Percentiles rank a stretch among this genome's conserved stretches.
These are phyloP conservation scores for Borostomias antarcticus DNA, from an alignment of 2,797 vertebrate genomes.

Conservation along the genomic window DNA sequence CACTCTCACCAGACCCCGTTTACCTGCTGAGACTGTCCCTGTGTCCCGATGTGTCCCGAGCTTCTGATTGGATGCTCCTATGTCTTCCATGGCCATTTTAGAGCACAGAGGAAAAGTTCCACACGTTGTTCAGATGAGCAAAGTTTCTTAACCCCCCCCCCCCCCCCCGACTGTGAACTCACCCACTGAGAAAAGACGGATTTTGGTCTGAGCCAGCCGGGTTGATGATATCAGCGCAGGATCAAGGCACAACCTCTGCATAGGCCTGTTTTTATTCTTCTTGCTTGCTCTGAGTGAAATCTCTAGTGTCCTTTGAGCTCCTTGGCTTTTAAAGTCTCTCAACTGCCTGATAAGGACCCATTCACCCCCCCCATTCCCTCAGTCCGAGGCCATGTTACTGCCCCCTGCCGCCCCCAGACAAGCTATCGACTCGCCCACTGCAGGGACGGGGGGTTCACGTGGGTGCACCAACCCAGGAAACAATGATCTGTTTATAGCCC, in stretches of 20 bases:
- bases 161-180: no score
- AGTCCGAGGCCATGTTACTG: constrained; percentile 47
- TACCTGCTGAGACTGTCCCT: no score
- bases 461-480: constrained; percentile 27
- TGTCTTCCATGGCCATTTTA: no score
- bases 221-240: constrained; percentile 51
- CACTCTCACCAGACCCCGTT: no score
- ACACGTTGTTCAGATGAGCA: no score
- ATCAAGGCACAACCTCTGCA: constrained; percentile 37
- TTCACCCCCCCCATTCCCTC: constrained; percentile 56
- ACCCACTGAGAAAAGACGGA: no score
- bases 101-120: no score
- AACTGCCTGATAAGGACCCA: constrained; percentile 58
- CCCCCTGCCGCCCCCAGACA: constrained; percentile 51
- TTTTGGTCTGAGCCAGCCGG: no score
- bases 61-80: no score
- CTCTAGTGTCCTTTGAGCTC: constrained; percentile 40
- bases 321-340: constrained; percentile 53
- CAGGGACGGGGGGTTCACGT: constrained; percentile 34
- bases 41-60: no score
- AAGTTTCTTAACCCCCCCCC: no score
- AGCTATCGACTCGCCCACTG: constrained; percentile 44
- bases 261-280: constrained; percentile 55
- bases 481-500: constrained; percentile 25
- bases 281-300: constrained; percentile 48